Evolutionary conservation across 2,888 invertebrate genomes (phyloP), one percentile per base, ranked within the genome.

Genomic region (Troides aeacus): DNA sequence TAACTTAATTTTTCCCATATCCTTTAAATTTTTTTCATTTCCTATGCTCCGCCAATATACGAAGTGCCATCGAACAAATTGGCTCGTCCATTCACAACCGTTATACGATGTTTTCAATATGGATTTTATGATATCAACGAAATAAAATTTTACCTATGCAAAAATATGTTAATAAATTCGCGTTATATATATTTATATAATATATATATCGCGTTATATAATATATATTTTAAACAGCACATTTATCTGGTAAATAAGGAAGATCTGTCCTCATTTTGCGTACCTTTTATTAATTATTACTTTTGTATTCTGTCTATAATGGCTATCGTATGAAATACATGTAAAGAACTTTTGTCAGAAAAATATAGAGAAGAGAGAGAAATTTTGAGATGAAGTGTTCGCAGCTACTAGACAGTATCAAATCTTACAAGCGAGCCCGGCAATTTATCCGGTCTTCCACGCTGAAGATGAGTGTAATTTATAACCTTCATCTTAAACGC

Each of bases 401-500:
- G 23, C 15, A 58, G 23, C 23, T 58, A 58, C 12, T 15, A 58
- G 12, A 61, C 12, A 61, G 17, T 61, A 61, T 61, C 39, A 42
- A 62, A 62, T 21, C 62, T 42, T 62, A 42, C 36, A 42, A 46
- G 23, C 17, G 46, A 59, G 60, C 59, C 1, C 18, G 1, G 59
- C 30, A 59, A 66, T 60, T 69, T 62, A 64, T 65, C 24, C 21
- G 24, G 39, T 36, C 65, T 65, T 59, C 56, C 17, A 12, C 58
- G 21, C 30, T 7, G 23, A 57, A 50, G 50, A 36, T 36, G 50
- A 64, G 56, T 57, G 64, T 69, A 57, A 69, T 69, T 64, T 61
- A 69, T 65, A 62, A 69, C 61, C 46, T 61, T 61, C n/a, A 61
- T 62, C 61, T 65, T 57, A 65, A 65, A 69, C 39, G 64, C 61